A percentile compares a stretch with the other conserved stretches of the same genome.
Conservation (phyloP, 2,888 invertebrate genomes). For the Lamellibrachia satsuma region DNA sequence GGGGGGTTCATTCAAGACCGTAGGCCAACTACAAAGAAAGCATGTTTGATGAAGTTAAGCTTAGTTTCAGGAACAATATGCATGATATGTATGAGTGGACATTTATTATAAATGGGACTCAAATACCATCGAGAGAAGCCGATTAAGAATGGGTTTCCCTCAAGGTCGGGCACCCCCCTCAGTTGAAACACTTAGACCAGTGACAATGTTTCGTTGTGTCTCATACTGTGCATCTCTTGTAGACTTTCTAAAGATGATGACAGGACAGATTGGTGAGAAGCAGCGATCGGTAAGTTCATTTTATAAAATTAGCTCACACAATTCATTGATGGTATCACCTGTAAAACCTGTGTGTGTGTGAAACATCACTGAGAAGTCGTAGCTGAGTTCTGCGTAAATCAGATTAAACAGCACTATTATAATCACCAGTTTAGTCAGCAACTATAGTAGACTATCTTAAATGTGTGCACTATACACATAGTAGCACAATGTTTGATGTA, state of each 20-base stretch:
- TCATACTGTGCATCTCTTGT: constrained; percentile 3
- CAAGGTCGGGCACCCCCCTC: neutral
- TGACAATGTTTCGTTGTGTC: neutral
- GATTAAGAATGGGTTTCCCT: too few relatives aligned
- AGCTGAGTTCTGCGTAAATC: neutral
- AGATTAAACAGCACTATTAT: neutral
- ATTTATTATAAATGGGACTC: too few relatives aligned
- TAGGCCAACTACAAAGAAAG: too few relatives aligned
- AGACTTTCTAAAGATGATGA: constrained; percentile 39
- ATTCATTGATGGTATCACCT: neutral
- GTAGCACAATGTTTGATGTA: too few relatives aligned
- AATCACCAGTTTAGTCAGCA: too few relatives aligned
- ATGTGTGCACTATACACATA: too few relatives aligned
- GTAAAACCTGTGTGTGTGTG: neutral
- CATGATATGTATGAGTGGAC: too few relatives aligned
- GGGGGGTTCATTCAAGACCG: too few relatives aligned
- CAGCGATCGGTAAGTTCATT: constrained; percentile 32
- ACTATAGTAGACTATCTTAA: too few relatives aligned
- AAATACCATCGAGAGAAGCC: too few relatives aligned
- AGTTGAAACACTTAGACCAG: neutral
- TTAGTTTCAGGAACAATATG: too few relatives aligned
- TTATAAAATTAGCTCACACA: neutral
- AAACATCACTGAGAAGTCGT: neutral
- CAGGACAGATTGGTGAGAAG: constrained; percentile 30
- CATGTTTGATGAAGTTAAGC: too few relatives aligned